Base-by-base conservation (phyloP, 92 coral and sea anemone genomes). In the Porites cylindrica region DNA sequence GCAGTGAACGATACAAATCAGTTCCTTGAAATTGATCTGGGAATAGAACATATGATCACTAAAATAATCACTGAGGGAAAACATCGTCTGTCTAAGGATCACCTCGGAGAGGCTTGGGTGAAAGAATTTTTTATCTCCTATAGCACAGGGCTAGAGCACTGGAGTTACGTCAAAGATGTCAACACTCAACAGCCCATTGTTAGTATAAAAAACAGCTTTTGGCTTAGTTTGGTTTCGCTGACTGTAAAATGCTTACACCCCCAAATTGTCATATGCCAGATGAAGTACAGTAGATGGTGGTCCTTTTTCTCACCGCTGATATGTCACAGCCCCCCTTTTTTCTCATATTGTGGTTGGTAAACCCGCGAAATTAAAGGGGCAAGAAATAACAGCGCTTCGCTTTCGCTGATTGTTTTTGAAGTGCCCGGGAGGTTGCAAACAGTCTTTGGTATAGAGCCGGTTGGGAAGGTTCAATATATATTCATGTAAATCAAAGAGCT, bases 11-110 rank as follows among this genome's bases (percentile, higher is more conserved):
- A 94, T 51, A 72, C 63, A 3, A 82, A 88, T 20, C 95, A 82
- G 70, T 94, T 79, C 62, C 80, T 96, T 18, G 94, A 93, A 93
- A 83, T 96, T 73, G 95, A 91, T 66, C 84, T 96, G 54, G 89
- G 82, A 71, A 77, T 72, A 14, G 60, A 76, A 73, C 79, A 88
- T 81, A 72, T 66, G 53, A 80, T 94, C 29, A 81, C 72, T 19
- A 91, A 89, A 43, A 52, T 96, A 23, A 87, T 91, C 13, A 94
- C 94, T 2, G 97, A 92, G 69, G 96, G 96, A 21, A 93, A 93
- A 79, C 87, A 91, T 59, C 84, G 66, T 1, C 63, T 91, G 72
- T 84, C 96, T 4, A 54, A n/a, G 17, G 96, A 93, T 67, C 64
- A 81, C 50, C 66, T 88, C 10, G 85, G 86, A 63, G 64, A 23